Base-by-base conservation (phyloP, 2,113 vertebrate genomes). In the Pheucticus melanocephalus region DNA sequence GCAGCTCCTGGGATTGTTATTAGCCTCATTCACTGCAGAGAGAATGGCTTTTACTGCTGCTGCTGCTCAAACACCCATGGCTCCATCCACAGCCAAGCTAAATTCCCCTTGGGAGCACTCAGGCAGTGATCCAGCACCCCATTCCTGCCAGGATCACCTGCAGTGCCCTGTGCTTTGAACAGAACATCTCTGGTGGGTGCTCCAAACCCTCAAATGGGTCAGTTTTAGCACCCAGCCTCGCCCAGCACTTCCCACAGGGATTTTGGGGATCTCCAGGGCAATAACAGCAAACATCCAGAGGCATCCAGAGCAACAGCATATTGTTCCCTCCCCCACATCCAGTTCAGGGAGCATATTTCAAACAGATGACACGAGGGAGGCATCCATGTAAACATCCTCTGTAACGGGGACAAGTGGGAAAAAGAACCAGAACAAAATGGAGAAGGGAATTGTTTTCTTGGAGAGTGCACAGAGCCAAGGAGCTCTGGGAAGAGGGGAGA, bases 331-430 rank as follows among this genome's bases (percentile, higher is more conserved):
- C 59, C 77, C 64, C 88, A 77, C 60, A 59, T 1, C 11, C 40
- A 86, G 88, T 83, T 86, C 83, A 90, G 64, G 59, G 92, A 95
- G 51, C 89, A 39, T 21, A 84, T 94, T 95, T 95, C 92, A 68
- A 95, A 84, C 92, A 82, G 91, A 88, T 94, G 92, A 96, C 94
- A 92, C 1, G 92, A 84, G 85, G 91, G 86, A 94, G 83, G 92
- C 79, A 86, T 59, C 63, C 86, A 42, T 47, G 77, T 83, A 93
- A 93, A 93, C 83, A 93, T 88, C 94, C 94, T 92, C 81, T 81
- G 27, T 2, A 71, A 40, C 0, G 5, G 50, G 83, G 76, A 93
- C 79, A 63, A 86, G 42, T 44, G 76, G 86, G 51, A 88, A 85
- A 68, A 81, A 39, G 77, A 91, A 82, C 16, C 53, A 78, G 80